Percentiles rank a stretch among this genome's conserved stretches.
Conservation (phyloP, 2,113 vertebrate genomes). For the Heterocephalus glaber region DNA sequence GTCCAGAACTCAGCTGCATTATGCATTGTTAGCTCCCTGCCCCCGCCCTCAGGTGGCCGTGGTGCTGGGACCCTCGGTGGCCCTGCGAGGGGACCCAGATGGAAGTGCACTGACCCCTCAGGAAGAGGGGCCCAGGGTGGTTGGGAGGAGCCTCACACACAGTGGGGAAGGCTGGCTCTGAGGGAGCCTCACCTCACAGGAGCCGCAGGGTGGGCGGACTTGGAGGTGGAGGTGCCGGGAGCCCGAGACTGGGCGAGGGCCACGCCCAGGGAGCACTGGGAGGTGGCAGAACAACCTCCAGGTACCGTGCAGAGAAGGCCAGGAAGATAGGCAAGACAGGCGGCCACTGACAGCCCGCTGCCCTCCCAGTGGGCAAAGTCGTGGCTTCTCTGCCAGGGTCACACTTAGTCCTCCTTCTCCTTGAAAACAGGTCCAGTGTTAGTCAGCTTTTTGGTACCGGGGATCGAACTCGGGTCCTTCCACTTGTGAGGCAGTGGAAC, state of each 20-base stretch:
- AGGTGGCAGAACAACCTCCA: neutral
- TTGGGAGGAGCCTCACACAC: neutral
- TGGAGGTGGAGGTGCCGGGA: neutral
- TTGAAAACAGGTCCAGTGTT: neutral
- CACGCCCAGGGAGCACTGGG: fast-evolving
- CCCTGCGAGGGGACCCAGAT: neutral
- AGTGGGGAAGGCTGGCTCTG: neutral
- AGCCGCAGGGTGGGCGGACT: neutral
- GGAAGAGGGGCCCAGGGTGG: neutral
- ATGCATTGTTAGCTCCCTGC: neutral
- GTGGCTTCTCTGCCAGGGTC: neutral
- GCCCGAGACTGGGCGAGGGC: fast-evolving
- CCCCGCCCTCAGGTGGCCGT: no score
- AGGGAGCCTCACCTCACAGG: neutral
- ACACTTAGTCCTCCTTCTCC: neutral
- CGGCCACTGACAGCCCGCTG: neutral
- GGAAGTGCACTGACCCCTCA: neutral
- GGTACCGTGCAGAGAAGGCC: no score
- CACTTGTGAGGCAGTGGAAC: no score
- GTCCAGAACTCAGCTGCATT: neutral
- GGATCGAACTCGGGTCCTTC: no score
- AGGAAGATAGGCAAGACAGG: neutral
- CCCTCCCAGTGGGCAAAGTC: neutral
- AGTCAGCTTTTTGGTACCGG: neutral
- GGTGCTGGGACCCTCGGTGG: no score